Evolutionary conservation across 2,888 invertebrate genomes (phyloP), one percentile per base, ranked within the genome.

Genomic region (Caenorhabditis sinica): DNA sequence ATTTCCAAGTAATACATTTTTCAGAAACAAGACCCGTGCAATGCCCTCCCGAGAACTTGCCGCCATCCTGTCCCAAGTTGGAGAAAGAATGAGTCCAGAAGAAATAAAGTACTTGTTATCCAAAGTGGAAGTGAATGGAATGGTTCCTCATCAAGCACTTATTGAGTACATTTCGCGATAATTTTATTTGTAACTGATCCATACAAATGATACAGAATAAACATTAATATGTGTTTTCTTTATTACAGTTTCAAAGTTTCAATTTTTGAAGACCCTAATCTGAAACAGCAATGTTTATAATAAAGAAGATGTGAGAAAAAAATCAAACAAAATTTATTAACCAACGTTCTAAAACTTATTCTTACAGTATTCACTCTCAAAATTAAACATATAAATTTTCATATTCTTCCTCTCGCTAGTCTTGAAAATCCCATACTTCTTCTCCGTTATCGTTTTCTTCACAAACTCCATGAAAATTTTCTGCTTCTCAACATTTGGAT

Each of bases 71-170:
- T 74, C 82, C 0, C 83, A 83, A 33, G 73, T 87, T 45, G 88
- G 88, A 9, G 88, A 88, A 43, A 45, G 87, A 72, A 81, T 88
- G 76, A 83, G 82, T 51, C 65, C 73, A 17, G 83, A 86, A 40
- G 88, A 88, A 51, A 88, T 88, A 25, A 83, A 88, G n/a, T 82
- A 72, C 51, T 25, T 85, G 53, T 20, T 85, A 3, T 73, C 76
- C n/a, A 74, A 77, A 65, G 83, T 88, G 15, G 85, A 87, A 43
- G 86, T 87, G 20, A 86, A 86, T 53, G 86, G 86, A 61, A 85
- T 88, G 51, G 86, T 88, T 5, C 87, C 88, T 11, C 88, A 88
- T 80, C 88, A 88, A 51, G 87, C 86, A 65, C 75, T 88, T 11
- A 86, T 88, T 53, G 83, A 88, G 49, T 86, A 83, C 63, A 86